Conservation (phyloP, 2,113 vertebrate genomes). For the Urocolius indicus region DNA sequence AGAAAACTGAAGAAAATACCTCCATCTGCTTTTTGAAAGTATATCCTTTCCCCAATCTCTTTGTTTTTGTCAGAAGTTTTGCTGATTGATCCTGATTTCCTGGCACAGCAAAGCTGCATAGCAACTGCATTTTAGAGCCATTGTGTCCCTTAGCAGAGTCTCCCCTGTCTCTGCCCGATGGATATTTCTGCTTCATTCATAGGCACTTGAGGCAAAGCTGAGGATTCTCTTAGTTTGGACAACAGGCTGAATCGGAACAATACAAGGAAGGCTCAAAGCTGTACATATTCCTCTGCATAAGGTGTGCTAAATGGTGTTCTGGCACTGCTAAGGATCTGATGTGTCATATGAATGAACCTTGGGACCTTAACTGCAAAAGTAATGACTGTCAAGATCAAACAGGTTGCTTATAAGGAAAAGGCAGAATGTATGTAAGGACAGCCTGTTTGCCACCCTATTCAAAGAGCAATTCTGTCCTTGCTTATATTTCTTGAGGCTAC, state of each 20-base stretch:
- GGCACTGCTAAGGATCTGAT: neutral
- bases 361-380: neutral
- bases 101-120: neutral
- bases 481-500: slow-evolving; percentile 10
- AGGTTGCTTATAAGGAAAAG: neutral
- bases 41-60: neutral
- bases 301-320: neutral
- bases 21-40: neutral
- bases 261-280: neutral
- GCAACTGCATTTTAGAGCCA: neutral
- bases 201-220: neutral
- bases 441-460: neutral
- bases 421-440: neutral
- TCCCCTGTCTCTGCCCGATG: neutral
- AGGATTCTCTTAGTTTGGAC: neutral
- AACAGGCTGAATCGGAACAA: neutral
- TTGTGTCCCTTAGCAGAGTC: neutral
- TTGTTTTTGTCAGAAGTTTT: neutral
- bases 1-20: neutral
- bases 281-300: neutral
- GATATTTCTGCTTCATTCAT: neutral
- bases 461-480: neutral
- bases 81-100: neutral
- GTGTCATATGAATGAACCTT: neutral
- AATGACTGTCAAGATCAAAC: neutral